Base-by-base conservation (phyloP, 2,888 invertebrate genomes). In the Mayetiola destructor region DNA sequence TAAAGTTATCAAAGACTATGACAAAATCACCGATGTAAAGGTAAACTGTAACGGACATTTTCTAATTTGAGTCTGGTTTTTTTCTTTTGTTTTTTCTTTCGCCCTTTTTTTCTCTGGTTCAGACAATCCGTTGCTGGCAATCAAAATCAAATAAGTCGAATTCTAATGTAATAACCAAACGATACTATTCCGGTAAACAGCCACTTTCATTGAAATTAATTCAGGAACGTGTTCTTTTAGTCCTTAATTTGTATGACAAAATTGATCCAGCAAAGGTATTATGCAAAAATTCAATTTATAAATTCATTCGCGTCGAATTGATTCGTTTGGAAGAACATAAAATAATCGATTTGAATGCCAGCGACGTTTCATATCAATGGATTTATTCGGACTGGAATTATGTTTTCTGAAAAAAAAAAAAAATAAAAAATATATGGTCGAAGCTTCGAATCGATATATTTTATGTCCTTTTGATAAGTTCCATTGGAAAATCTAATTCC, bases 201-300 rank as follows among this genome's bases (percentile, higher is more conserved):
- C 90, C 90, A 62, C 77, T 91, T 67, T 79, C 88, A 62, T 76
- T 92, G 72, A 85, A 88, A 68, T 79, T 88, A 67, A 87, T 95
- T 73, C 75, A 80, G 70, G 86, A 90, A 71, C 81, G 99, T 71
- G 93, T 97, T 63, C 76, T 95, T 67, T 85, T 99, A 75, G 92
- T 96, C 63, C 84, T 99, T 68, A 88, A 89, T 77, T 84, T 97
- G 65, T 99, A 92, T 79, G 99, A 99, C 80, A 99, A 99, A 84
- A 79, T 97, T 76, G 82, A 88, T 69, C 84, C 90, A 64, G 79
- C 82, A 66, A 91, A 95, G 91, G 95, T 96, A 88, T 76, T 67
- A n/a, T 63, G 62, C 29, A 20, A 59, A 59, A 35, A 10, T 48
- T 21, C 6, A 12, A n/a, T 53, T 53, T 12, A 53, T 29, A n/a